Evolutionary conservation across 2,113 vertebrate genomes (phyloP).

Genomic region (Erythrocercus mccallii): DNA sequence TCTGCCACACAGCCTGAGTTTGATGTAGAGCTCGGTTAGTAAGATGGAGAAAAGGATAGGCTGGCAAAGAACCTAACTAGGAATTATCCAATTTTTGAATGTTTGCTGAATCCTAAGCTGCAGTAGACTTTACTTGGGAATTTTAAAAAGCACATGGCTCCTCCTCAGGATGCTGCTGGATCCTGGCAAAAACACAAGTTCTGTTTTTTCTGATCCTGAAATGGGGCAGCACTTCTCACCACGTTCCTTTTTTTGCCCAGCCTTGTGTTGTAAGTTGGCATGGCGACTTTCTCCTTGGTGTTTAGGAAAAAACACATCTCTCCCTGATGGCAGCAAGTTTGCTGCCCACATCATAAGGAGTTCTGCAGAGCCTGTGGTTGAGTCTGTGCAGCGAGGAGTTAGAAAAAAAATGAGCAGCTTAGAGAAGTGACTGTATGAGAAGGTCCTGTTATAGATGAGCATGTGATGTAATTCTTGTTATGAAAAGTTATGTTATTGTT

Average conservation of each 20-base stretch:
- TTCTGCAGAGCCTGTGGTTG: background rate
- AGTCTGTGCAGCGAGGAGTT: background rate
- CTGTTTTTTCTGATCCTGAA: background rate
- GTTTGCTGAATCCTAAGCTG: background rate
- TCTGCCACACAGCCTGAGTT: background rate
- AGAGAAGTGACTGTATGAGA: background rate
- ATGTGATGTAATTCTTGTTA: too few species aligned
- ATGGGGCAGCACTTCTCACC: rapidly evolving
- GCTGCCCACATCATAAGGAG: background rate
- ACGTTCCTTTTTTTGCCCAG: rapidly evolving
- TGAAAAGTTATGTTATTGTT: too few species aligned
- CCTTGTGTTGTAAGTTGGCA: too few species aligned
- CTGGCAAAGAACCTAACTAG: background rate
- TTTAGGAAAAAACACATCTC: background rate
- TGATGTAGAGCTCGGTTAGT: background rate
- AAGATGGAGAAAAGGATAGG: background rate
- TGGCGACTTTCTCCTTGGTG: background rate
- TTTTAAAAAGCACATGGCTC: background rate
- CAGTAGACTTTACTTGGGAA: background rate
- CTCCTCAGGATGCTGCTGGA: background rate
- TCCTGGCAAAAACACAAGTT: background rate
- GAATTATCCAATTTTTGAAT: background rate
- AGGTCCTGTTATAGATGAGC: too few species aligned
- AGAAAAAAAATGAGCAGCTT: background rate
- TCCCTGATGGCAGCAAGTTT: background rate